A percentile compares a stretch with the other conserved stretches of the same genome.
Evolutionary conservation across 2,113 vertebrate genomes (phyloP).

Genomic region (Isichthys henryi): DNA sequence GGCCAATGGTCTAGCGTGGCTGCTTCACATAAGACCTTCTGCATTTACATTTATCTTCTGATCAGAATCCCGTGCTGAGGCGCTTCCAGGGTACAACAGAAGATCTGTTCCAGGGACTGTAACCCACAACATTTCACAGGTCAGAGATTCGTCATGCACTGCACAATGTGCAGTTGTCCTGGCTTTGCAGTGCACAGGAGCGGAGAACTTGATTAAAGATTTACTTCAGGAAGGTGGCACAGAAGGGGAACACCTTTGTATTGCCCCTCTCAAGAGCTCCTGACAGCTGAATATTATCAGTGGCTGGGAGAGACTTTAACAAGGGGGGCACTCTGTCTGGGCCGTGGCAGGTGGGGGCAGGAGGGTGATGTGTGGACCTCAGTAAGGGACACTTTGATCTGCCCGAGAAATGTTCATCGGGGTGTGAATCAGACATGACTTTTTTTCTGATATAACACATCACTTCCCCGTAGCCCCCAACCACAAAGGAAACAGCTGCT

Average conservation of each 20-base stretch:
- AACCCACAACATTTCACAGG: neutral
- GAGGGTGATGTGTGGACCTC: neutral
- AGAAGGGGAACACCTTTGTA: neutral
- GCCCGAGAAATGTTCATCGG: conserved; percentile 25
- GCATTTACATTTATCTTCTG: neutral
- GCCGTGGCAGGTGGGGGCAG: conserved; percentile 7
- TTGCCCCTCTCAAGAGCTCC: neutral
- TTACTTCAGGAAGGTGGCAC: neutral
- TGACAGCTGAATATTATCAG: conserved; percentile 26
- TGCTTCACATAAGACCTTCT: neutral
- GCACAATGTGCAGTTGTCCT: neutral
- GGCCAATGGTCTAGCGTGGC: neutral
- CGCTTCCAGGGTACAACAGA: neutral
- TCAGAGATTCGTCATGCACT: neutral
- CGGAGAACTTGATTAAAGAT: neutral
- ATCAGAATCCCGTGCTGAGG: neutral
- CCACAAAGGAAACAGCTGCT: conserved; percentile 23
- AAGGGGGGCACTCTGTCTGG: conserved; percentile 8
- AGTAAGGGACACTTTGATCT: conserved; percentile 27
- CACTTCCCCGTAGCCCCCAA: conserved; percentile 23
- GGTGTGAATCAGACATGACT: conserved; percentile 27
- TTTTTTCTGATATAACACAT: conserved; percentile 14
- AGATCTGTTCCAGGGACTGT: neutral
- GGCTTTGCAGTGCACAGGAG: neutral
- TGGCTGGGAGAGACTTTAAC: conserved; percentile 26